Evolutionary conservation across 2,113 vertebrate species (phyloP).

Genomic region (Atractosteus spatula): DNA sequence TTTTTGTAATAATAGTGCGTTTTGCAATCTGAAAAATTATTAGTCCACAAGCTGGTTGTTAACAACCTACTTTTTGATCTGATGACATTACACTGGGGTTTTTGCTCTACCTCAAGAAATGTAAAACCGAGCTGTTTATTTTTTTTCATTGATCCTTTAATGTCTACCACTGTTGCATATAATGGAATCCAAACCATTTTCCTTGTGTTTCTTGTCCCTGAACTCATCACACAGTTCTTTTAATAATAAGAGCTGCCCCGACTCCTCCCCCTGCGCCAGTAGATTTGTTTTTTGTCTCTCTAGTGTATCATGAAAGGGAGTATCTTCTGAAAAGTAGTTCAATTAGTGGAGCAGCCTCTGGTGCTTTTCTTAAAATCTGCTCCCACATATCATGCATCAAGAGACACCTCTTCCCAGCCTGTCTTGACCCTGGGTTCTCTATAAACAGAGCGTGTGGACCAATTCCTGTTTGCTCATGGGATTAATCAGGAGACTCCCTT

Average conservation of each 20-base stretch:
- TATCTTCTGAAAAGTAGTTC: background rate
- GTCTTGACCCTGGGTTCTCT: constrained; percentile 37
- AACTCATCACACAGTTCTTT: too few relatives aligned
- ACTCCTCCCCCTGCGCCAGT: background rate
- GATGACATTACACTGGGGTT: too few relatives aligned
- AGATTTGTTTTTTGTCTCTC: background rate
- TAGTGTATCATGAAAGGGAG: background rate
- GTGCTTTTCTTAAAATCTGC: background rate
- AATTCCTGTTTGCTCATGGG: constrained; percentile 53
- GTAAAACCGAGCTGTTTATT: too few relatives aligned
- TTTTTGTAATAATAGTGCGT: too few relatives aligned
- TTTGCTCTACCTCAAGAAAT: too few relatives aligned
- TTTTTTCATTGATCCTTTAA: too few relatives aligned
- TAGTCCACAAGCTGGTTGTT: too few relatives aligned
- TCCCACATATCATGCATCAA: background rate
- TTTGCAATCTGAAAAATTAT: too few relatives aligned
- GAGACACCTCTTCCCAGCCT: constrained; percentile 14
- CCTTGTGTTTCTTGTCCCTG: too few relatives aligned
- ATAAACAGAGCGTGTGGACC: constrained; percentile 39
- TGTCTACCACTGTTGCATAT: too few relatives aligned
- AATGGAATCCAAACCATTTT: too few relatives aligned
- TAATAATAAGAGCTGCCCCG: background rate
- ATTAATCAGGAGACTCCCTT: constrained; percentile 63
- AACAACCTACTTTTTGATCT: too few relatives aligned
- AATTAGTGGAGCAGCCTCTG: background rate